phyloP scores from a whole-genome alignment of 1,140 invertebrate genomes.

The Psilanteris sp. region DNA sequence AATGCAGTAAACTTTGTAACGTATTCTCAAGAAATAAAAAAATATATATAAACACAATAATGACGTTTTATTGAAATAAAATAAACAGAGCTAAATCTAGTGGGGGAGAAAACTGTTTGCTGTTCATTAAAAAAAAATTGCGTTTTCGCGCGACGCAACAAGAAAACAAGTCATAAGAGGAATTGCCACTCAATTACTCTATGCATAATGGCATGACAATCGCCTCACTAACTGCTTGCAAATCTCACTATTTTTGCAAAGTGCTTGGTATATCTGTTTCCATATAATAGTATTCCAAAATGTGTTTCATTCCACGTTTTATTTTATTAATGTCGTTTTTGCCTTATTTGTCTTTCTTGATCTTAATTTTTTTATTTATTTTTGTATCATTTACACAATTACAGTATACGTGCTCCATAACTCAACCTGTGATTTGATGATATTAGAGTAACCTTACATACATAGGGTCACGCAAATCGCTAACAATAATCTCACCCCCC shows the following conservation, averaged over 20 bases:
- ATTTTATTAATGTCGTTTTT: slow-evolving; percentile 25
- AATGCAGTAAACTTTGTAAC: slow-evolving; percentile 56
- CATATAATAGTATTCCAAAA: slow-evolving; percentile 9
- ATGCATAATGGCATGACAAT: slow-evolving; percentile 66
- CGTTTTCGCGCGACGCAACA: slow-evolving; percentile 33
- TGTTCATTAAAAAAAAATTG: slow-evolving; percentile 15
- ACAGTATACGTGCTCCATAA: slow-evolving; percentile 70
- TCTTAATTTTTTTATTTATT: slow-evolving; percentile 8
- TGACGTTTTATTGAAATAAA: slow-evolving; percentile 54
- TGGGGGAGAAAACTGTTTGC: slow-evolving; percentile 31
- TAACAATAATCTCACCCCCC: slow-evolving; percentile 71
- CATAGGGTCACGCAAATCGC: slow-evolving; percentile 74
- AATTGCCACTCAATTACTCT: slow-evolving; percentile 54
- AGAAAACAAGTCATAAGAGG: slow-evolving; percentile 59
- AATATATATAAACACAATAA: slow-evolving; percentile 60
- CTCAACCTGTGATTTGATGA: slow-evolving; percentile 71
- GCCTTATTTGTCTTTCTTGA: slow-evolving; percentile 1
- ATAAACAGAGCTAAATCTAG: slow-evolving; percentile 52
- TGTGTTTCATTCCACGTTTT: slow-evolving; percentile 2
- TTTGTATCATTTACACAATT: slow-evolving; percentile 60
- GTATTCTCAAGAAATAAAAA: slow-evolving; percentile 54
- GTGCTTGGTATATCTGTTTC: slow-evolving; percentile 11
- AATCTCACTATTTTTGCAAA: slow-evolving; percentile 71
- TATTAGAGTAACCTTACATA: slow-evolving; percentile 73
- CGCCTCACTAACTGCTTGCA: slow-evolving; percentile 75